Conservation (phyloP, 2,797 vertebrate species). For the Phalloptychus januarius region DNA sequence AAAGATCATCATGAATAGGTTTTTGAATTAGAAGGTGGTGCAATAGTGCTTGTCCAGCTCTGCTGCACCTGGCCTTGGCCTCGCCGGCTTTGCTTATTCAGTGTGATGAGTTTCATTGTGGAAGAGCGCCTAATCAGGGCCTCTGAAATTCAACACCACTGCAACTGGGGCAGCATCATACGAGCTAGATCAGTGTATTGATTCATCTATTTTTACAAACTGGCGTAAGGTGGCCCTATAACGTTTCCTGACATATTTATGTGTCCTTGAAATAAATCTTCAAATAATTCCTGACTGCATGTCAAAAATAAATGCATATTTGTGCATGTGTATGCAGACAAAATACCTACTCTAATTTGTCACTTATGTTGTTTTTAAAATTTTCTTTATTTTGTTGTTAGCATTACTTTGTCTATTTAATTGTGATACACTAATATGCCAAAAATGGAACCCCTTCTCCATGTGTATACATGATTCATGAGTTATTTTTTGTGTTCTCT, state of each 20-base stretch:
- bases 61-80: conserved; percentile 66
- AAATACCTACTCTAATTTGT: background rate
- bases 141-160: conserved; percentile 33
- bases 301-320: background rate
- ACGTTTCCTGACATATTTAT: conserved; percentile 8
- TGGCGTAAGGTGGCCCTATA: conserved; percentile 6
- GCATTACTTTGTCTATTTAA: background rate
- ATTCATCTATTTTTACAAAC: conserved; percentile 29
- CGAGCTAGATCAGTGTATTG: conserved; percentile 12
- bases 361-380: background rate
- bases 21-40: conserved; percentile 41
- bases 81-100: conserved; percentile 44
- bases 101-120: conserved; percentile 50
- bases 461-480: background rate
- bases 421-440: background rate
- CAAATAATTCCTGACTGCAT: background rate
- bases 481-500: conserved; percentile 3
- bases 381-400: background rate
- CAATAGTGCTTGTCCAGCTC: conserved; percentile 57
- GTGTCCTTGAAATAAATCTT: background rate
- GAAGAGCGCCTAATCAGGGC: conserved; percentile 32
- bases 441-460: background rate
- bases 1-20: conserved; percentile 64
- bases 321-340: background rate
- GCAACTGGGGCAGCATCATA: conserved; percentile 28